These are phyloP conservation scores for Lamellibrachia satsuma DNA, from an alignment of 2,888 invertebrate species.

Conservation along the genomic window DNA sequence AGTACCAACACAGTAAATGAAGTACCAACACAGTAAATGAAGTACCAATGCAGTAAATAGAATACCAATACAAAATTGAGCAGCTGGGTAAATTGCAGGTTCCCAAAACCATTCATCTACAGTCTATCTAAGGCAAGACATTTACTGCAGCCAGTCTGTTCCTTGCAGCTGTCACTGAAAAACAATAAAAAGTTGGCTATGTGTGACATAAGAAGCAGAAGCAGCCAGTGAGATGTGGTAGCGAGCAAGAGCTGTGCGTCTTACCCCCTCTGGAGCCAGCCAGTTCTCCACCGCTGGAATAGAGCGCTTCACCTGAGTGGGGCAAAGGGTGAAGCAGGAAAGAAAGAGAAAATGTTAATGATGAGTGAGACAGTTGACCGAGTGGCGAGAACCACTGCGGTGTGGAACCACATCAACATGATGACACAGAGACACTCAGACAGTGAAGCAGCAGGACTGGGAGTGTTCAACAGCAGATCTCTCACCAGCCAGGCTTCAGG, in stretches of 20 bases:
- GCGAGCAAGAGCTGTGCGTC: slow-evolving; percentile 21
- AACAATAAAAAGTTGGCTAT: neutral
- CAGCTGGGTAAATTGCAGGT: neutral
- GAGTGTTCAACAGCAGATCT: neutral
- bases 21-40: neutral
- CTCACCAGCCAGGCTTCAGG: neutral
- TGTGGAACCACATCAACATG: neutral
- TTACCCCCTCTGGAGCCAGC: slow-evolving; percentile 48
- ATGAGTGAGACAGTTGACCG: neutral
- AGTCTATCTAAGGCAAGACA: neutral
- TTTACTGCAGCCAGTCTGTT: neutral
- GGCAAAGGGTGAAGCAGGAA: slow-evolving; percentile 6
- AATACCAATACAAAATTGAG: neutral
- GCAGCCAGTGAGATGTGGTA: neutral
- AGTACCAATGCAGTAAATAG: neutral
- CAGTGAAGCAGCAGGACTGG: neutral
- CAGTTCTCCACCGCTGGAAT: slow-evolving; percentile 47
- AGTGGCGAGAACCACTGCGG: neutral
- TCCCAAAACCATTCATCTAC: neutral
- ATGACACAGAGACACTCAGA: neutral
- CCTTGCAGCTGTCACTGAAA: slow-evolving; percentile 7
- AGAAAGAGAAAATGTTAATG: neutral
- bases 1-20: neutral
- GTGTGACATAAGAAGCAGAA: slow-evolving; percentile 8
- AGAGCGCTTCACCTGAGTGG: slow-evolving; percentile 41